Percentiles rank a stretch among this genome's conserved stretches.
Conservation (phyloP, 1,140 invertebrate genomes). For the Bradynema listronoti region DNA sequence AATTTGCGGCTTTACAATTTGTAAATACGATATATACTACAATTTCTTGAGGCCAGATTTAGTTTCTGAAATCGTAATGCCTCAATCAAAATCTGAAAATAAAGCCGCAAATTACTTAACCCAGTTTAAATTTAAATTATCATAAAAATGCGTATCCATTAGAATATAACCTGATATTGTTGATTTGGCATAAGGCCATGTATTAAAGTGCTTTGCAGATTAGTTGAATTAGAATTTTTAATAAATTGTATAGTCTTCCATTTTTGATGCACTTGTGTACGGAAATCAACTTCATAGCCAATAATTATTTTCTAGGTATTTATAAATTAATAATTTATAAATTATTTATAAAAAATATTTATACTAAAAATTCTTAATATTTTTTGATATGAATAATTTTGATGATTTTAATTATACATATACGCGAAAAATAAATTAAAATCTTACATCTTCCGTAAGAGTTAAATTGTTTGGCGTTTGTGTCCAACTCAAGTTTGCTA, state of each 20-base stretch:
- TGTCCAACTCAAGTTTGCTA: slow-evolving; percentile 8
- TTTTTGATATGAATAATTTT: neutral
- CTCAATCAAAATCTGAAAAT: neutral
- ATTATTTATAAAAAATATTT: neutral
- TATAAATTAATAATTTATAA: neutral
- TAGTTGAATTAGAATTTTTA: neutral
- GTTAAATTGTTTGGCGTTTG: neutral
- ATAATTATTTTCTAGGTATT: slow-evolving; percentile 6
- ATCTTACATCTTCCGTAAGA: neutral
- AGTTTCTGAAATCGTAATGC: neutral
- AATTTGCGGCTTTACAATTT: neutral
- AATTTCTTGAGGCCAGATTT: neutral
- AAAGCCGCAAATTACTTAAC: neutral
- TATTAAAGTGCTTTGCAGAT: slow-evolving; percentile 7
- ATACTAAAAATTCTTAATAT: neutral
- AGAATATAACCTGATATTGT: slow-evolving; percentile 30
- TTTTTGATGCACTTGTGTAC: slow-evolving; percentile 29
- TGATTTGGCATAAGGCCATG: slow-evolving; percentile 29
- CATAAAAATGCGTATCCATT: neutral
- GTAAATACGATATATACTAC: neutral
- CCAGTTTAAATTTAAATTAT: slow-evolving; percentile 1
- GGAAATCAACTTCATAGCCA: slow-evolving; percentile 28
- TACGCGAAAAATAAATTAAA: too few species aligned
- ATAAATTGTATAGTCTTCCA: slow-evolving; percentile 15
- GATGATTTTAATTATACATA: too few species aligned